phyloP scores from a whole-genome alignment of 2,113 vertebrate species.

The Pedetes capensis region DNA sequence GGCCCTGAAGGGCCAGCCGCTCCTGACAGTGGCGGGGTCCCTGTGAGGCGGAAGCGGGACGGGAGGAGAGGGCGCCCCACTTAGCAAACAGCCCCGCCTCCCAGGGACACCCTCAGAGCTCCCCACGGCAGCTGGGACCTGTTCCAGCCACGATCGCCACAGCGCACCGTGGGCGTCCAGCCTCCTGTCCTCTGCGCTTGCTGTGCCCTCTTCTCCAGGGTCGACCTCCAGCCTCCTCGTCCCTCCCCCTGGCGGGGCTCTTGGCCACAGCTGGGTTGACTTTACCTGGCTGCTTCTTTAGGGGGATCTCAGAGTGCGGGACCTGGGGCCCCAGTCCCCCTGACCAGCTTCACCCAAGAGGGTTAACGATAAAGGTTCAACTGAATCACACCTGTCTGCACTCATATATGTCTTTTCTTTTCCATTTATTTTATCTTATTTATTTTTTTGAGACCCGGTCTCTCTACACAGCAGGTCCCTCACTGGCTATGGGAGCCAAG shows the following conservation, averaged over 20 bases:
- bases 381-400: too few relatives aligned
- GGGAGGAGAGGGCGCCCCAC: background rate
- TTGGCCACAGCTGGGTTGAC: background rate
- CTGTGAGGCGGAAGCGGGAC: background rate
- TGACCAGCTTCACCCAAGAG: background rate
- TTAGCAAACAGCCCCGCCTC: background rate
- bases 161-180: fast-evolving
- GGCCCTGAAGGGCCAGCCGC: conserved; percentile 38
- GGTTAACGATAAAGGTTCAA: too few relatives aligned
- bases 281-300: background rate
- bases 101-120: too few relatives aligned
- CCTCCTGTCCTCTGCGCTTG: background rate
- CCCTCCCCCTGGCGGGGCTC: background rate
- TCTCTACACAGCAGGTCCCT: too few relatives aligned
- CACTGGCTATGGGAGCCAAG: too few relatives aligned
- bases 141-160: fast-evolving
- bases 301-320: background rate
- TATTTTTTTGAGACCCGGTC: too few relatives aligned
- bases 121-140: background rate
- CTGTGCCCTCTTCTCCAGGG: too few relatives aligned
- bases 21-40: conserved; percentile 65
- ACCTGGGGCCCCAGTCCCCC: background rate
- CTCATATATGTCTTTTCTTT: too few relatives aligned
- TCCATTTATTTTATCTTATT: too few relatives aligned
- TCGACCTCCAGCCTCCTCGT: fast-evolving